These are phyloP conservation scores for Cheilosia scutellata DNA, from an alignment of 2,888 invertebrate genomes.

Conservation along the genomic window DNA sequence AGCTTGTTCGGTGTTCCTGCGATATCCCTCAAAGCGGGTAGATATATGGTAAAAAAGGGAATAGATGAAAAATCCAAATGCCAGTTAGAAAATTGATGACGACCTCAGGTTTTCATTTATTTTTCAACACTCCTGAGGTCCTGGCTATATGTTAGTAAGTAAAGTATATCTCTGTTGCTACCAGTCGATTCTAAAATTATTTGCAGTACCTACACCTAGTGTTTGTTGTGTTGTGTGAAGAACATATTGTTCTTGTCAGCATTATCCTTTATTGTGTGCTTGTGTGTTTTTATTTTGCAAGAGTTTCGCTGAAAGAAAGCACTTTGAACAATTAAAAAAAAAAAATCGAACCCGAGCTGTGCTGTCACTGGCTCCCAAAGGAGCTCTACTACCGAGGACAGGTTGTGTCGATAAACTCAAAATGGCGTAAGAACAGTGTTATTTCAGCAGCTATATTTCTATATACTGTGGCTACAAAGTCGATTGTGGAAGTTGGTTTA, in stretches of 20 bases:
- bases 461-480: slow-evolving; percentile 20
- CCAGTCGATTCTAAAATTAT: slow-evolving; percentile 16
- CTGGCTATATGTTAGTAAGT: background rate
- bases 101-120: slow-evolving; percentile 73
- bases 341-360: slow-evolving; percentile 55
- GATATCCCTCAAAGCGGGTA: background rate
- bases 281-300: slow-evolving; percentile 2
- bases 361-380: slow-evolving; percentile 38
- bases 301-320: slow-evolving; percentile 60
- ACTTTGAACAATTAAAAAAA: slow-evolving; percentile 73
- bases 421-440: slow-evolving; percentile 39
- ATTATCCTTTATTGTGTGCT: slow-evolving; percentile 51
- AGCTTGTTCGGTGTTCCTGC: background rate
- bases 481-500: slow-evolving; percentile 34
- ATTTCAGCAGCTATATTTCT: slow-evolving; percentile 39
- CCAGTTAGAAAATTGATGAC: slow-evolving; percentile 74
- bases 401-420: slow-evolving; percentile 59
- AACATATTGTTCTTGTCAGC: slow-evolving; percentile 66
- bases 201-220: background rate
- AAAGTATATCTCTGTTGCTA: slow-evolving; percentile 17
- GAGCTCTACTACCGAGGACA: slow-evolving; percentile 7
- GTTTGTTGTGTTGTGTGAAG: slow-evolving; percentile 31
- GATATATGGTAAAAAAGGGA: slow-evolving; percentile 16
- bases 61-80: slow-evolving; percentile 51
- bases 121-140: slow-evolving; percentile 63